Evolutionary conservation across 1,140 invertebrate genomes (phyloP).

Genomic region (Philaenus spumarius): DNA sequence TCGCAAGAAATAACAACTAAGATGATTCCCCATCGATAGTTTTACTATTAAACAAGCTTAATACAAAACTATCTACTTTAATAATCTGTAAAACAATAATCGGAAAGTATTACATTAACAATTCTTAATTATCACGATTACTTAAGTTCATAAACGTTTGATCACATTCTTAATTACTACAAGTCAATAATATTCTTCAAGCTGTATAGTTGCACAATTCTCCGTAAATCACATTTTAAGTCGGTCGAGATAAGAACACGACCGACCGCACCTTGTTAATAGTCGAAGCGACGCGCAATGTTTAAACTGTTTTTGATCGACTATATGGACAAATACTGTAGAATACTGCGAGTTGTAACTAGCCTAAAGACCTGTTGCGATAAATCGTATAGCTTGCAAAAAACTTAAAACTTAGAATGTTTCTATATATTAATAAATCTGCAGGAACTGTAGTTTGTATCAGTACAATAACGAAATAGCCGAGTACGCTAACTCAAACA

Average conservation of each 20-base stretch:
- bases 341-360: constrained; percentile 26
- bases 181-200: constrained; percentile 8
- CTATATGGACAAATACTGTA: constrained; percentile 26
- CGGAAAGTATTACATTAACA: constrained; percentile 5
- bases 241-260: not conserved
- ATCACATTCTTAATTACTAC: constrained; percentile 14
- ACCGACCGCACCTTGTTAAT: constrained; percentile 8
- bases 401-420: constrained; percentile 27
- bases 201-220: constrained; percentile 10
- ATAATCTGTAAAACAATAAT: too few species aligned
- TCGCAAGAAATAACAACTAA: too few species aligned
- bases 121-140: constrained; percentile 14
- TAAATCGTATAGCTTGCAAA: constrained; percentile 16
- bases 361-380: constrained; percentile 16
- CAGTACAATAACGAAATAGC: constrained; percentile 20
- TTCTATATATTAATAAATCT: constrained; percentile 27
- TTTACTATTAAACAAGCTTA: too few species aligned
- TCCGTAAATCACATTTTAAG: constrained; percentile 9
- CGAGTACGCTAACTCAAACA: not conserved
- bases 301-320: not conserved
- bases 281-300: not conserved
- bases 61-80: too few species aligned
- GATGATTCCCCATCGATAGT: too few species aligned
- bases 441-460: constrained; percentile 30
- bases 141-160: constrained; percentile 11